These are phyloP conservation scores for Talpa occidentalis DNA, from an alignment of 2,113 vertebrate genomes.

Conservation along the genomic window DNA sequence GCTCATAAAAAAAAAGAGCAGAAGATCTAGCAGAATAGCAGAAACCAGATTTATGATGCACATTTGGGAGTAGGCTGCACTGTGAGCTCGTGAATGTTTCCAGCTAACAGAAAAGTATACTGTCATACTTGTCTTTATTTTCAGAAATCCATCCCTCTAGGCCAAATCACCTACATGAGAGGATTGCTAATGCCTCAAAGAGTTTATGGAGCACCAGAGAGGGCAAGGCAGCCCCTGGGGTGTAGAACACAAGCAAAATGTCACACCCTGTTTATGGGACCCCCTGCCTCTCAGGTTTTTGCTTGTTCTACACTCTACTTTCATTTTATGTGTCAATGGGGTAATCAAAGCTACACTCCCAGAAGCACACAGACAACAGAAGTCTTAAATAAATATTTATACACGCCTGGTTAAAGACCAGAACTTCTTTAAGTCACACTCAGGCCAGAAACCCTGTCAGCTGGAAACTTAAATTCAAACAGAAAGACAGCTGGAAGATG, in stretches of 20 bases:
- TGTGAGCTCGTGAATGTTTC: background rate
- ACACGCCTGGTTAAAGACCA: slow-evolving; percentile 54
- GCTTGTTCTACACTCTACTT: background rate
- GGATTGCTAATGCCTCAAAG: background rate
- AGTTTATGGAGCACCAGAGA: background rate
- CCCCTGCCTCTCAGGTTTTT: background rate
- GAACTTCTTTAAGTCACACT: slow-evolving; percentile 52
- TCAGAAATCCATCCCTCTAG: background rate
- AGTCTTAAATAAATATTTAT: slow-evolving; percentile 77
- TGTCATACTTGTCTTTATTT: background rate
- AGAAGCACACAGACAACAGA: slow-evolving; percentile 49
- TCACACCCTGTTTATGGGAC: background rate
- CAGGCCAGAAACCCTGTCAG: slow-evolving; percentile 47
- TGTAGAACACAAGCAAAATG: background rate
- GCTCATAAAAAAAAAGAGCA: background rate
- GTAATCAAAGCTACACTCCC: background rate
- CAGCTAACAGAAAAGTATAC: no score
- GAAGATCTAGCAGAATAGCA: background rate
- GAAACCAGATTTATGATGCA: background rate
- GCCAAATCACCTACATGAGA: background rate
- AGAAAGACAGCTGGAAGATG: slow-evolving; percentile 79
- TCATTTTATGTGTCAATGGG: slow-evolving; percentile 3
- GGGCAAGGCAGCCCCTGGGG: background rate
- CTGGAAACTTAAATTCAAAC: slow-evolving; percentile 75
- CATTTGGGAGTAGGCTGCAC: rapidly evolving